Evolutionary conservation across 2,888 invertebrate species (phyloP).

Genomic region (Strigamia maritima): DNA sequence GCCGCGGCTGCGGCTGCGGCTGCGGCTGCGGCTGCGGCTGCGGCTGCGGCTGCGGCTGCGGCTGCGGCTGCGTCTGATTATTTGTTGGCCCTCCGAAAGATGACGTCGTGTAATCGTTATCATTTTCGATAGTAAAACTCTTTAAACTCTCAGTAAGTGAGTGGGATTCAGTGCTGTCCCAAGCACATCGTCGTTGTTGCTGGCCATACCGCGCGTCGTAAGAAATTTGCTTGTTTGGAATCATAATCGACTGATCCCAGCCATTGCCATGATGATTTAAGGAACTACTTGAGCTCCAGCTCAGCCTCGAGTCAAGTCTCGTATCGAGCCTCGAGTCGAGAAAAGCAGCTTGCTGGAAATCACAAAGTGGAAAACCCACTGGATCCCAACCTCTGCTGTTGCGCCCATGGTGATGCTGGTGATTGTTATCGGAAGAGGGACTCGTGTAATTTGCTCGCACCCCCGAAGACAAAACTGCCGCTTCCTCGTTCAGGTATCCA

Average conservation of each 20-base stretch:
- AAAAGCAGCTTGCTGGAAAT: slow-evolving; percentile 29
- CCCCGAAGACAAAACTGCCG: neutral
- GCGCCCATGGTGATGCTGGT: neutral
- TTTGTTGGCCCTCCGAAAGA: neutral
- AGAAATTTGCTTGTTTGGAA: neutral
- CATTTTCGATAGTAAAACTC: slow-evolving; percentile 11
- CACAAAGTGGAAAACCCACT: neutral
- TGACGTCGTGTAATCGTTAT: neutral
- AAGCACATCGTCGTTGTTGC: neutral
- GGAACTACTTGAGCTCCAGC: neutral
- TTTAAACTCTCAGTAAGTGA: slow-evolving; percentile 35
- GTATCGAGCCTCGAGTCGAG: too few species aligned
- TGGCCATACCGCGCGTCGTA: neutral
- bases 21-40: too few species aligned
- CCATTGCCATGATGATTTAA: slow-evolving; percentile 29
- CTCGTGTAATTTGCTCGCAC: neutral
- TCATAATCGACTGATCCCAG: slow-evolving; percentile 22
- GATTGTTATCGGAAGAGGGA: neutral
- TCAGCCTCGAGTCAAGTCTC: too few species aligned
- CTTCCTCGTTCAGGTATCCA: neutral
- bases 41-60: too few species aligned
- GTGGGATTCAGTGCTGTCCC: slow-evolving; percentile 11
- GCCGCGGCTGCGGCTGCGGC: too few species aligned
- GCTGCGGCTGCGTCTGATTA: too few species aligned
- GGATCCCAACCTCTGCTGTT: slow-evolving; percentile 25